phyloP scores from a whole-genome alignment of 1,140 invertebrate species.

The Nephila pilipes region DNA sequence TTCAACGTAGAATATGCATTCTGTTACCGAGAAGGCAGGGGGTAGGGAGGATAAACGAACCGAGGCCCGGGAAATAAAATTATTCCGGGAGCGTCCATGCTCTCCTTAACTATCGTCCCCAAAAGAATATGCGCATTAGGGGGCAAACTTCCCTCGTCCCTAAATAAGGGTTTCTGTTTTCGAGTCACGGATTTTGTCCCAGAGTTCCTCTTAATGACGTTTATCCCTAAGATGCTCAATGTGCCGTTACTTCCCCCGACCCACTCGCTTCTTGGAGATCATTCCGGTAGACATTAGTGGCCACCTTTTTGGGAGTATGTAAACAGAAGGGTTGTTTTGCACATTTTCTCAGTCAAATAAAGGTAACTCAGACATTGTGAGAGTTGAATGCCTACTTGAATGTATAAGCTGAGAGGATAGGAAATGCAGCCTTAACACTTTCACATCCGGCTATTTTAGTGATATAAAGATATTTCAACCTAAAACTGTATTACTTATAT shows the following conservation, averaged over 20 bases:
- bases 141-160: constrained; percentile 62
- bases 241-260: not conserved
- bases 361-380: too few species aligned
- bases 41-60: not conserved
- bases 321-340: too few species aligned
- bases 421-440: too few species aligned
- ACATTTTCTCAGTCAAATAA: too few species aligned
- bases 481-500: too few species aligned
- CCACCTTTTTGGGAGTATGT: not conserved
- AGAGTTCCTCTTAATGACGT: constrained; percentile 71
- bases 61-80: constrained; percentile 64
- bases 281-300: not conserved
- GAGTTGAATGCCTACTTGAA: too few species aligned
- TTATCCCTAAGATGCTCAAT: constrained; percentile 54
- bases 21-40: not conserved
- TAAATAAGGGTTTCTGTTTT: constrained; percentile 69
- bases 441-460: too few species aligned
- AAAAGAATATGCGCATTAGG: constrained; percentile 72
- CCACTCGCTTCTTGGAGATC: not conserved
- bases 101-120: constrained; percentile 74
- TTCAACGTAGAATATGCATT: not conserved
- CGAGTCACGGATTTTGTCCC: constrained; percentile 64
- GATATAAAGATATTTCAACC: too few species aligned
- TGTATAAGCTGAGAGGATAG: too few species aligned
- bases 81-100: constrained; percentile 58